Percentiles rank a stretch among this genome's conserved stretches.
Evolutionary conservation across 2,888 invertebrate genomes (phyloP).

Genomic region (Philopedon plagiatum): DNA sequence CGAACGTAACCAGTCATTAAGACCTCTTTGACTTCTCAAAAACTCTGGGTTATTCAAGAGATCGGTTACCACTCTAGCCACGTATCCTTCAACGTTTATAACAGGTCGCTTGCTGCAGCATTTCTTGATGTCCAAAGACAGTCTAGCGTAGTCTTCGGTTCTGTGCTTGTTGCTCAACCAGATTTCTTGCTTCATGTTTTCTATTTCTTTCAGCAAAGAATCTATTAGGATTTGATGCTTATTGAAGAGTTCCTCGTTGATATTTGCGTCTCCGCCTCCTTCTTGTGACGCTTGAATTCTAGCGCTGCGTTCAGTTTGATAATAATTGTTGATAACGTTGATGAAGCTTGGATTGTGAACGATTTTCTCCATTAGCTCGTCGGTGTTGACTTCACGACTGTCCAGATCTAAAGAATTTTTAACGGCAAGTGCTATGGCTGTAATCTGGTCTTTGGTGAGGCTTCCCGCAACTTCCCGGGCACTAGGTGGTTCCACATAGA

Average conservation of each 20-base stretch:
- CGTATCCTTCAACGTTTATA: constrained; percentile 63
- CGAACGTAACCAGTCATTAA: constrained; percentile 74
- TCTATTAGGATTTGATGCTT: constrained; percentile 56
- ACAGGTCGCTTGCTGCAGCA: constrained; percentile 61
- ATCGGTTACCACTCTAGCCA: constrained; percentile 58
- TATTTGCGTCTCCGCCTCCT: constrained; percentile 19
- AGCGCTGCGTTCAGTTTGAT: constrained; percentile 29
- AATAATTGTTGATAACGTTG: constrained; percentile 56
- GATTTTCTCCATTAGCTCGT: constrained; percentile 65
- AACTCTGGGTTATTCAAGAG: constrained; percentile 62
- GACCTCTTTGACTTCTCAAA: constrained; percentile 67
- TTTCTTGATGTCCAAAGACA: constrained; percentile 57
- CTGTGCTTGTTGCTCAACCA: constrained; percentile 61
- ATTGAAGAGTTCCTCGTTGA: constrained; percentile 42
- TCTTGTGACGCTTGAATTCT: constrained; percentile 12
- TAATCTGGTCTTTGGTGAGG: constrained; percentile 65
- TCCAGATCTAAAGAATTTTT: constrained; percentile 59
- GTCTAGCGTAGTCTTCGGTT: constrained; percentile 51
- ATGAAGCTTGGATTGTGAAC: constrained; percentile 61
- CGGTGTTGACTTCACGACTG: constrained; percentile 59
- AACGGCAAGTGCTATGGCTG: constrained; percentile 64
- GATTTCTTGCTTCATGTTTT: constrained; percentile 71
- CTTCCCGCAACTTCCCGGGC: constrained; percentile 54
- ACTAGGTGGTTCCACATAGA: constrained; percentile 52
- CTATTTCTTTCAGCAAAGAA: constrained; percentile 67